Evolutionary conservation across 2,113 vertebrate genomes (phyloP).

Genomic region (Albula goreensis): DNA sequence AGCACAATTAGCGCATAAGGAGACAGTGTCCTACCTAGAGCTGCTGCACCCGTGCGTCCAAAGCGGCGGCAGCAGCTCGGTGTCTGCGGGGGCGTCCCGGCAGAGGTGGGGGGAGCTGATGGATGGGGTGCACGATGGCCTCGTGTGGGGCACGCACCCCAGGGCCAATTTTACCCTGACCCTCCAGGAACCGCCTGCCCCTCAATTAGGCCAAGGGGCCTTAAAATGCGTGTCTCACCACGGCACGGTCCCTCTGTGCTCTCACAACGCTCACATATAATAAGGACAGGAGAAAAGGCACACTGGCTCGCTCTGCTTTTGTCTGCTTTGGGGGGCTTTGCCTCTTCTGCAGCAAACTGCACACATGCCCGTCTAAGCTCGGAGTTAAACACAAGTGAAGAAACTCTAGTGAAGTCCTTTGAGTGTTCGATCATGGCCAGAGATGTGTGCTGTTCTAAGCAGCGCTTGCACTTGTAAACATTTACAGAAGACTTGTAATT

Average conservation of each 20-base stretch:
- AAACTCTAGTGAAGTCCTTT: neutral
- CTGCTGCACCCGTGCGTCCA: neutral
- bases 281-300: neutral
- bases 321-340: neutral
- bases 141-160: neutral
- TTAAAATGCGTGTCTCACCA: neutral
- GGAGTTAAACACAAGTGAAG: neutral
- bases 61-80: neutral
- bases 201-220: neutral
- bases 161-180: neutral
- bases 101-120: neutral
- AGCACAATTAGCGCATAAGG: constrained; percentile 29
- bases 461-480: neutral
- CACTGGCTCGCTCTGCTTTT: neutral
- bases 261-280: neutral
- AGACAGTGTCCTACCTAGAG: constrained; percentile 20
- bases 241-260: neutral
- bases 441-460: neutral
- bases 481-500: neutral
- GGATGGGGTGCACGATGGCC: constrained; percentile 8
- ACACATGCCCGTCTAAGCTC: too few relatives aligned
- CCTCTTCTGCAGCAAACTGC: neutral
- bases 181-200: neutral
- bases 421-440: neutral
- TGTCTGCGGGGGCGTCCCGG: neutral